Conservation (phyloP, 2,113 vertebrate genomes). For the Urocitellus parryii region DNA sequence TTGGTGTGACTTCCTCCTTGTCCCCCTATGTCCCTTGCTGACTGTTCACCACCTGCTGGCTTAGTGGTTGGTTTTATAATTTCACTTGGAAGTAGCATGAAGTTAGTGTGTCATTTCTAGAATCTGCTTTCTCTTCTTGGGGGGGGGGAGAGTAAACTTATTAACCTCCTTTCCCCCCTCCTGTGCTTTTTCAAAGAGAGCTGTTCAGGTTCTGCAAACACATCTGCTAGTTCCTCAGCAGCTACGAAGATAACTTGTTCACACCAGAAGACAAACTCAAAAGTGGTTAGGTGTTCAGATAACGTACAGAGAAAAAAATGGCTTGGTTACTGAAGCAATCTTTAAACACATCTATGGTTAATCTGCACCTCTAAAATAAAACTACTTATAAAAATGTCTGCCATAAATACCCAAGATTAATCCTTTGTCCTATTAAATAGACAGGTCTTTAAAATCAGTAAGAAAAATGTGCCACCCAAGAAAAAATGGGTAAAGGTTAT, state of each 20-base stretch:
- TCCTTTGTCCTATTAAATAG: conserved; percentile 10
- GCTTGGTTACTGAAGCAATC: conserved; percentile 1
- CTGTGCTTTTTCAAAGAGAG: background rate
- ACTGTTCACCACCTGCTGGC: background rate
- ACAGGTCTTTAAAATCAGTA: conserved; percentile 38
- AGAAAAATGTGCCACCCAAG: background rate
- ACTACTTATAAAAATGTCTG: background rate
- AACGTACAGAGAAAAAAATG: background rate
- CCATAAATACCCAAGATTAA: conserved; percentile 21
- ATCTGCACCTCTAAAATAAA: conserved; percentile 21
- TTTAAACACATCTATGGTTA: background rate
- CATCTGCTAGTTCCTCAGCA: background rate
- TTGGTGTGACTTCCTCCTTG: background rate
- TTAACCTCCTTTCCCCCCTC: background rate
- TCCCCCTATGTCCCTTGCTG: background rate
- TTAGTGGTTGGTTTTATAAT: background rate
- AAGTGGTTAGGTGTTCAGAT: background rate
- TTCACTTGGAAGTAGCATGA: background rate
- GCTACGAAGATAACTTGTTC: conserved; percentile 11
- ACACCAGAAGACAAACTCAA: background rate
- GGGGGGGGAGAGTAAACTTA: background rate
- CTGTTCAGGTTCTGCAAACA: background rate
- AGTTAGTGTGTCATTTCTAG: background rate
- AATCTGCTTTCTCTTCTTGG: background rate
- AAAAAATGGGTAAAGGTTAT: conserved; percentile 18